Base-by-base conservation (phyloP, 2,797 vertebrate species). In the Morelia viridis region DNA sequence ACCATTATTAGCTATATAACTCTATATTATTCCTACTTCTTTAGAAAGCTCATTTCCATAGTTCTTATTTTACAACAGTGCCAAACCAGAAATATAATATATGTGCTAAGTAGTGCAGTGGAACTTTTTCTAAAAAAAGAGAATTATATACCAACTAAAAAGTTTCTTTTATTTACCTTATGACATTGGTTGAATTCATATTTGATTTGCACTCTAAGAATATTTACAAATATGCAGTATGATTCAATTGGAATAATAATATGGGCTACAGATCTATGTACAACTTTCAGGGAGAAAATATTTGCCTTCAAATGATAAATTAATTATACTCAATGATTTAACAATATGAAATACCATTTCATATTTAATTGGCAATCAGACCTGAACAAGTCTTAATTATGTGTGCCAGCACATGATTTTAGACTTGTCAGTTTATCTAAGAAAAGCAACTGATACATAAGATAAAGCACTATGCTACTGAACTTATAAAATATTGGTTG, bases 251-350 rank as follows among this genome's bases (percentile, higher is more conserved):
- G 85, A 58, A 31, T 92, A 90, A 62, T 85, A 95, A 60, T 64
- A 57, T 35, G 84, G 56, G 89, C 90, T 93, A 89, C 76, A 87
- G 88, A 65, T 58, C 65, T 92, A 89, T 92, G 90, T 26, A 65
- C 92, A 94, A 94, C 83, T 92, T 56, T 95, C 50, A 92, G 46
- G 17, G 89, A 95, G 83, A 94, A 95, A 96, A 97, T 96, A 95
- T 94, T 94, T 91, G 93, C 85, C 64, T 26, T 96, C 92, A 96
- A 95, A 94, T 96, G 94, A 96, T 95, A 95, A 94, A 94, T 96
- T 96, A 96, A 97, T 96, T 96, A 95, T 94, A 94, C 93, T 92
- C 64, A 95, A 94, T 93, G 94, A 96, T 96, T 95, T 95, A 96
- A 96, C 94, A 94, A 56, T 61, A 89, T 91, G 91, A 96, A 96